Evolutionary conservation across 2,888 invertebrate species (phyloP), one percentile per base, ranked within the genome.

Genomic region (Drosophila phalerata): DNA sequence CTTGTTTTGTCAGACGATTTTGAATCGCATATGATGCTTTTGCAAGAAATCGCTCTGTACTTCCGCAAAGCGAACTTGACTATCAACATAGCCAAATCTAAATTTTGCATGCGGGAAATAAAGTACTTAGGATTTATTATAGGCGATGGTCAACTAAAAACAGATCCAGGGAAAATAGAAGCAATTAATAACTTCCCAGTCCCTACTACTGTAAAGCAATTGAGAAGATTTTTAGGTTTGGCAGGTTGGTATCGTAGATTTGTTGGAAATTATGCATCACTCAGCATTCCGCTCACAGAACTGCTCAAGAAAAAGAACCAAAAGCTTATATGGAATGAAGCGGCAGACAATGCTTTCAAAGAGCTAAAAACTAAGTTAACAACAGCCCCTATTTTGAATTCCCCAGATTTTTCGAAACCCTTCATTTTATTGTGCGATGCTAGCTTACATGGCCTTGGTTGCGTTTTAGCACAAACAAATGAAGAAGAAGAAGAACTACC

Each of bases 211-310:
- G 19, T 66, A 5, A 66, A 49, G 11, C 40, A 55, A 28, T 19
- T 66, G 2, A 15, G 45, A 0, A 8, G 52, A 47, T 53, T 62
- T 19, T 47, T 45, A 19, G 28, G 47, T 9, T 25, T 37, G 15
- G 34, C 37, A 0, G 47, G 37, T 1, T 57, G 37, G 37, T 37
- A 37, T 19, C 34, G 49, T 11, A 10, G 49, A 2, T 34, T 49
- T 34, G 62, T 55, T 4, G 55, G 48, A 38, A 62, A 57, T 37
- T 43, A 51, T 8, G 57, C 43, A 5, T 25, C 5, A 43, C 34
- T 34, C 5, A 34, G 49, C 10, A 10, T 43, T 25, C 15, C 56
- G 13, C 11, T 45, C 3, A 56, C 56, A 3, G 45, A 55, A 2
- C 13, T 43, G 5, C n/a, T 55, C 10, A 55, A 43, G 19, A 28